Conservation (phyloP, 2,888 invertebrate species). For the Apotomis turbidana region DNA sequence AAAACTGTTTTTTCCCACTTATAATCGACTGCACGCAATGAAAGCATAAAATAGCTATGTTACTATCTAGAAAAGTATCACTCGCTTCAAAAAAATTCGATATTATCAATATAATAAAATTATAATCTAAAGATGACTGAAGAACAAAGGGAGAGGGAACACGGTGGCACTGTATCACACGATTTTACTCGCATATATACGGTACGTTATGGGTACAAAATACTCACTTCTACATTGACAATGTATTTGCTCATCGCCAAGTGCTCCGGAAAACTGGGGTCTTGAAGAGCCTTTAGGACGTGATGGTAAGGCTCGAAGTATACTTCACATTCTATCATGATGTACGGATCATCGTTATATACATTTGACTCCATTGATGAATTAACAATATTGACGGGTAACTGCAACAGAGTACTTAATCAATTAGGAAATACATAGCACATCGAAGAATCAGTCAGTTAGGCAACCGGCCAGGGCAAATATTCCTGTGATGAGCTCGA, state of each 20-base stretch:
- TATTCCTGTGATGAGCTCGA: too few relatives aligned
- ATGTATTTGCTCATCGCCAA: constrained; percentile 89
- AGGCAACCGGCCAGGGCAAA: too few relatives aligned
- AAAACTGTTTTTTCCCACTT: too few relatives aligned
- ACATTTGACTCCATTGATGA: constrained; percentile 49
- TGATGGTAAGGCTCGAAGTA: constrained; percentile 93
- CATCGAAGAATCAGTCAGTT: too few relatives aligned
- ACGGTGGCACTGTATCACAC: too few relatives aligned
- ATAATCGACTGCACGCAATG: too few relatives aligned
- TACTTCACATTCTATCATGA: constrained; percentile 90
- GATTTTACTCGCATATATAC: not conserved
- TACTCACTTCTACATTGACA: constrained; percentile 80
- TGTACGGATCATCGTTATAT: constrained; percentile 55
- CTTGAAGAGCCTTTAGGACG: constrained; percentile 87
- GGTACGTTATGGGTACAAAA: not conserved
- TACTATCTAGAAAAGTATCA: too few relatives aligned
- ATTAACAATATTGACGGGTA: constrained; percentile 63
- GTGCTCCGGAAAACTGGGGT: constrained; percentile 75
- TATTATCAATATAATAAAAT: too few relatives aligned
- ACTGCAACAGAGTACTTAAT: constrained; percentile 51
- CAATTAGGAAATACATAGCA: not conserved
- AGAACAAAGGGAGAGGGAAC: too few relatives aligned
- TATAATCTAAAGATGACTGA: too few relatives aligned
- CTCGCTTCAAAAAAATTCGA: too few relatives aligned
- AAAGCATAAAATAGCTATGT: too few relatives aligned